Evolutionary conservation across 2,113 vertebrate species (phyloP), one percentile per base, ranked within the genome.

Genomic region (Garra rufa): DNA sequence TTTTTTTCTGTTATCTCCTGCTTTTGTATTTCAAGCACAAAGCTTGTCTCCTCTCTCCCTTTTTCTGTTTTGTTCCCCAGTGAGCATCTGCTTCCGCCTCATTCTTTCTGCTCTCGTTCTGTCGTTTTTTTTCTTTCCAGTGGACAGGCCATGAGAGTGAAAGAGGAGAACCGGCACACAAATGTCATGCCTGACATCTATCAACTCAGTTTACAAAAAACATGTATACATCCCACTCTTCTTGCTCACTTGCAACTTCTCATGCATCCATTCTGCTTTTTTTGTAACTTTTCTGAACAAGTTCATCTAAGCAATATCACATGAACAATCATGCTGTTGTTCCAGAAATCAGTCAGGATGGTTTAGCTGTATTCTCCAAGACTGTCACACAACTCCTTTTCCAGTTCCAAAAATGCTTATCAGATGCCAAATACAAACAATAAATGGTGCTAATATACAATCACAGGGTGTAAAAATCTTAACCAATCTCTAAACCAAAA

Each of bases 51-150:
- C 24, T 48, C 78, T 34, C 46, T 76, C 46, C 14, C 46, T 76
- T 52, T 48, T 52, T 76, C 61, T n/a, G 41, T 67, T 43, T 46
- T 46, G 41, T 65, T 67, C 78, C 43, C 79, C 30, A 11, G 63
- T 69, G 50, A 79, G 79, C 24, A 44, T 30, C 78, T 75, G 84
- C 30, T 70, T 82, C 52, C 9, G 4, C 3, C n/a, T 43, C 81
- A 9, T 43, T 30, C 24, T 57, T 71, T 61, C 61, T 83, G 19
- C 41, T 81, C 34, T 80, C 17, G 24, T 26, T 48, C n/a, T 65
- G 59, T 61, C 67, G 13, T 50, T 61, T 86, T 55, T 82, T n/a
- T 83, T 34, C 69, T 73, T 28, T 73, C 57, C 28, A 85, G 74
- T 85, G 61, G 77, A 70, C 19, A 17, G 57, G 41, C 59, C 9